These are phyloP conservation scores for Eleginops maclovinus DNA, from an alignment of 2,113 vertebrate species.

Conservation along the genomic window DNA sequence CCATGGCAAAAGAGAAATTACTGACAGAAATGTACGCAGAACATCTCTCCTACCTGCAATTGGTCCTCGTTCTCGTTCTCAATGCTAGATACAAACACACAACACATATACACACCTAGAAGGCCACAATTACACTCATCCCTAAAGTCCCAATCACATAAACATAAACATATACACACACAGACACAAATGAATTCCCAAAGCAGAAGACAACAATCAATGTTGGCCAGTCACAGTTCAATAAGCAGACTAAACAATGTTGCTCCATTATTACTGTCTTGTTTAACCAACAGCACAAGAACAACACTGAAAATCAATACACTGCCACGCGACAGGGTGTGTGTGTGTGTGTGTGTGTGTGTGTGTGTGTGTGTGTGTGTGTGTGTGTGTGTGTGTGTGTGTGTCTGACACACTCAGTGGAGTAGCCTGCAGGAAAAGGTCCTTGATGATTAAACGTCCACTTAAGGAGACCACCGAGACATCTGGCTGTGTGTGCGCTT, in stretches of 20 bases:
- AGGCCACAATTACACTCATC: background rate
- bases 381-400: constrained; percentile 21
- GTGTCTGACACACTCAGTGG: constrained; percentile 38
- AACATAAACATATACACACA: background rate
- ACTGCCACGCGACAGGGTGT: constrained; percentile 37
- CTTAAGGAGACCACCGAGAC: constrained; percentile 63
- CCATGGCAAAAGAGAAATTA: constrained; percentile 24
- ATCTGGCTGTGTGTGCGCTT: constrained; percentile 9
- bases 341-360: constrained; percentile 25
- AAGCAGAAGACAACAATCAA: constrained; percentile 72
- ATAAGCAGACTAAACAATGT: constrained; percentile 76
- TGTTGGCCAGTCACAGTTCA: constrained; percentile 74
- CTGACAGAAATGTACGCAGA: background rate
- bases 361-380: constrained; percentile 9
- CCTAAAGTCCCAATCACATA: constrained; percentile 20
- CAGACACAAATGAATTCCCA: constrained; percentile 34
- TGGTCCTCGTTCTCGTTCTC: constrained; percentile 9
- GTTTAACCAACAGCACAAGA: constrained; percentile 77
- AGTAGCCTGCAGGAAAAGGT: constrained; percentile 64
- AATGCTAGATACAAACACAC: constrained; percentile 15
- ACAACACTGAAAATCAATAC: constrained; percentile 74
- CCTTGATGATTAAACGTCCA: constrained; percentile 74
- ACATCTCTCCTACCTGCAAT: background rate
- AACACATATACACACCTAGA: background rate
- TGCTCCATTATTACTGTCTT: constrained; percentile 79